These are phyloP conservation scores for Platygyra sinensis DNA, from an alignment of 64 coral and sea anemone species.

Conservation along the genomic window DNA sequence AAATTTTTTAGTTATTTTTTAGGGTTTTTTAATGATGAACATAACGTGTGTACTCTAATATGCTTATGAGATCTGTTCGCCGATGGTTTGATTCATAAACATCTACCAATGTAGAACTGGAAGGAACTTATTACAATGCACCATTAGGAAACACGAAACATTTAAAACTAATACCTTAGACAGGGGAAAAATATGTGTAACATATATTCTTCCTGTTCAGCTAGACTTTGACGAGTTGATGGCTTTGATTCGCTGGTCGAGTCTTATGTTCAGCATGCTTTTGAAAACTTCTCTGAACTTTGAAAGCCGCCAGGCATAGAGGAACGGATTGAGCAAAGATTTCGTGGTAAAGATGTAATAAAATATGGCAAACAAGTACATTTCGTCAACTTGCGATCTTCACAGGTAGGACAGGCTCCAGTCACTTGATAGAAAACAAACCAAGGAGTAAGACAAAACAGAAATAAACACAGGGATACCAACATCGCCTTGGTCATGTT, in stretches of 20 bases:
- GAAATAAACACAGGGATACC: conserved; percentile 59
- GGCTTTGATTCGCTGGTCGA: background rate
- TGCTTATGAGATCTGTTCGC: no score
- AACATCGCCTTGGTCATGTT: conserved; percentile 66
- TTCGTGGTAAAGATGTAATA: conserved; percentile 82
- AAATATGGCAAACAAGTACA: conserved; percentile 77
- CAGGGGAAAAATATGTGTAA: background rate
- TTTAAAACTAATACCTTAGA: no score
- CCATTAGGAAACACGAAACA: no score
- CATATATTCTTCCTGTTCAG: background rate
- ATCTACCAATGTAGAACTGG: no score
- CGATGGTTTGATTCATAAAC: no score
- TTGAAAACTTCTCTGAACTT: conserved; percentile 64
- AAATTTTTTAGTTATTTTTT: no score
- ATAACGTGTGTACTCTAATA: no score
- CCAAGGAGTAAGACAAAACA: conserved; percentile 75
- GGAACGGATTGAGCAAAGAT: conserved; percentile 68
- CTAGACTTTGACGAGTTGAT: background rate
- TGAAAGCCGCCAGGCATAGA: conserved; percentile 82
- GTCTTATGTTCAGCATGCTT: background rate
- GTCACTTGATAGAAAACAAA: conserved; percentile 83
- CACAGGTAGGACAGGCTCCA: conserved; percentile 74
- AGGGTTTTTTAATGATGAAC: no score
- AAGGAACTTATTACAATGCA: no score
- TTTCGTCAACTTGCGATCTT: conserved; percentile 64